Conservation (phyloP, 1,140 invertebrate genomes). For the Drosophila watanabei region DNA sequence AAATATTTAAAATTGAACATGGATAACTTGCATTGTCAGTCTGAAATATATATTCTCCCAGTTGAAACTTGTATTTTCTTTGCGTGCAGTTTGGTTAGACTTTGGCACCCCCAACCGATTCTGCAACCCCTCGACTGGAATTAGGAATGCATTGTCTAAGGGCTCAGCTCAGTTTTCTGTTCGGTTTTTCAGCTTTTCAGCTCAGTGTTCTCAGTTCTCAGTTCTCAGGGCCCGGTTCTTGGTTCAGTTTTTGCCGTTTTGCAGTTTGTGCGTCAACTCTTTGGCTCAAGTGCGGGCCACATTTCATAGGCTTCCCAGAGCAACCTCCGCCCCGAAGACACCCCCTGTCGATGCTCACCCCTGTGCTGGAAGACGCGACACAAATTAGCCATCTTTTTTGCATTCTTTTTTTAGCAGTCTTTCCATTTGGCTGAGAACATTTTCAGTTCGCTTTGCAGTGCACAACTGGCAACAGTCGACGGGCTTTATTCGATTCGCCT, state of each 20-base stretch:
- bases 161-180: slow-evolving; percentile 44
- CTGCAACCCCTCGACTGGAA: slow-evolving; percentile 44
- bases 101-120: neutral
- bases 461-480: slow-evolving; percentile 70
- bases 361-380: slow-evolving; percentile 44
- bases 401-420: slow-evolving; percentile 46
- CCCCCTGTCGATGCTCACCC: slow-evolving; percentile 28
- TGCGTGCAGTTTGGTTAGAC: neutral
- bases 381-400: slow-evolving; percentile 72
- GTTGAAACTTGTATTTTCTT: neutral
- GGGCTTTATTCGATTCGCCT: slow-evolving; percentile 46
- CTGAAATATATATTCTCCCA: no score
- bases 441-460: slow-evolving; percentile 74
- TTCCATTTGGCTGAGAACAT: slow-evolving; percentile 55
- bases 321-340: slow-evolving; percentile 13
- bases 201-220: slow-evolving; percentile 15
- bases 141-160: slow-evolving; percentile 77
- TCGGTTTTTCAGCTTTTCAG: slow-evolving; percentile 41
- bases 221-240: slow-evolving; percentile 9
- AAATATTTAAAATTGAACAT: neutral
- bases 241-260: slow-evolving; percentile 35
- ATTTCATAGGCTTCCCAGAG: slow-evolving; percentile 75
- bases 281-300: slow-evolving; percentile 58
- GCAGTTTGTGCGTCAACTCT: slow-evolving; percentile 73
- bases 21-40: neutral